A percentile compares a stretch with the other conserved stretches of the same genome.
Evolutionary conservation across 2,888 invertebrate genomes (phyloP).

Genomic region (Amblyjoppa proteus): DNA sequence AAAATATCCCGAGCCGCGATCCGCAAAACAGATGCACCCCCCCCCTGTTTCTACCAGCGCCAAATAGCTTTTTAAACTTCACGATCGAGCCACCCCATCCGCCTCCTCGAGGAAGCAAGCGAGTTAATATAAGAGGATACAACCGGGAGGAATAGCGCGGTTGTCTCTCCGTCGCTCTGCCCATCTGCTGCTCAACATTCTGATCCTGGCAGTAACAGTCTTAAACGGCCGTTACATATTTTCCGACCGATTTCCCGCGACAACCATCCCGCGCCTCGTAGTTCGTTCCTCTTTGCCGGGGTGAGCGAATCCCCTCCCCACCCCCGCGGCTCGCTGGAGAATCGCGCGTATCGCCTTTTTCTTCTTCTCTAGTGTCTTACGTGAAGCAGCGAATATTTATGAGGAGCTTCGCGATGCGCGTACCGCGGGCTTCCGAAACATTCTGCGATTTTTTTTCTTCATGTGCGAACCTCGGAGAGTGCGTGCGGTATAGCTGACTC

Average conservation of each 20-base stretch:
- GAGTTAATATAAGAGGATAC: conserved; percentile 70
- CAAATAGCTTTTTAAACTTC: conserved; percentile 82
- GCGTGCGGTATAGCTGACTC: neutral
- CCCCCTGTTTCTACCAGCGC: conserved; percentile 69
- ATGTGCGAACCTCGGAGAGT: conserved; percentile 47
- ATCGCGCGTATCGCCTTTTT: conserved; percentile 42
- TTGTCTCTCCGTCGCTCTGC: conserved; percentile 59
- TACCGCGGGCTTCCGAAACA: conserved; percentile 53
- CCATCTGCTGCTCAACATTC: conserved; percentile 69
- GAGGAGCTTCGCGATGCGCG: conserved; percentile 69
- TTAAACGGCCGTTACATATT: conserved; percentile 80
- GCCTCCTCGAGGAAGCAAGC: conserved; percentile 63
- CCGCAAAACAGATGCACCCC: conserved; percentile 82
- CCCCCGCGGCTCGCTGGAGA: conserved; percentile 46
- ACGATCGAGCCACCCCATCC: conserved; percentile 40
- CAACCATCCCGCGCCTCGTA: conserved; percentile 43
- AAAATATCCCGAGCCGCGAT: conserved; percentile 70
- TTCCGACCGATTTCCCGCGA: conserved; percentile 77
- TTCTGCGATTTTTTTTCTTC: conserved; percentile 62
- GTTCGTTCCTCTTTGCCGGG: conserved; percentile 20
- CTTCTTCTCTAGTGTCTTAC: conserved; percentile 30
- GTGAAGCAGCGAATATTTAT: conserved; percentile 76
- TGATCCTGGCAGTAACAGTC: conserved; percentile 80
- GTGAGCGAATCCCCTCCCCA: neutral
- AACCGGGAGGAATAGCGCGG: conserved; percentile 52